These are phyloP conservation scores for Sebastes reedi DNA, from an alignment of 2,797 vertebrate genomes.

Conservation along the genomic window DNA sequence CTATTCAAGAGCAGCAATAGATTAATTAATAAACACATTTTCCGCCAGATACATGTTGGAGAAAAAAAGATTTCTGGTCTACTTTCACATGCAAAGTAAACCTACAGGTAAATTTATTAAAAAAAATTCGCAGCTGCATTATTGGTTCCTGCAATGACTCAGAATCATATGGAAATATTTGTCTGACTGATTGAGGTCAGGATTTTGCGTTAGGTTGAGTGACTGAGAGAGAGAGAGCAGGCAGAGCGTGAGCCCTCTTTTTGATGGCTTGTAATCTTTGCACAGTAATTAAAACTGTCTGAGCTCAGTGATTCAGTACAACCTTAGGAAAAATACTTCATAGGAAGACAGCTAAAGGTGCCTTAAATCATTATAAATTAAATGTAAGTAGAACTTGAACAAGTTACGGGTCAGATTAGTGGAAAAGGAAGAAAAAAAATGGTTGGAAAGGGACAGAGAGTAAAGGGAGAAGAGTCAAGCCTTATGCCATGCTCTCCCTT, in stretches of 20 bases:
- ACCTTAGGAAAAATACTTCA: constrained; percentile 1
- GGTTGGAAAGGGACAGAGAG: background rate
- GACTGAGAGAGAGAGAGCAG: background rate
- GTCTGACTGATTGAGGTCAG: constrained; percentile 1
- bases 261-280: constrained; percentile 34
- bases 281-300: constrained; percentile 41
- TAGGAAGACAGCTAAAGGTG: constrained; percentile 20
- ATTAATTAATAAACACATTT: background rate
- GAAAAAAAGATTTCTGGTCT: background rate
- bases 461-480: background rate
- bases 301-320: constrained; percentile 4
- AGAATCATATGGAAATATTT: constrained; percentile 10
- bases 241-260: constrained; percentile 6
- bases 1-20: background rate
- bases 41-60: background rate
- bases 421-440: background rate
- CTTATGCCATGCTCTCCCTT: background rate
- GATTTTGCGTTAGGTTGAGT: constrained; percentile 5
- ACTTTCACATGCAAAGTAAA: background rate
- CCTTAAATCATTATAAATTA: constrained; percentile 39
- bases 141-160: background rate
- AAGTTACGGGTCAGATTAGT: constrained; percentile 1
- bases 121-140: background rate
- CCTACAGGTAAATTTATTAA: background rate
- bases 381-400: constrained; percentile 23